Conservation (phyloP, 2,113 vertebrate species). For the Cephalopholis sonnerati region DNA sequence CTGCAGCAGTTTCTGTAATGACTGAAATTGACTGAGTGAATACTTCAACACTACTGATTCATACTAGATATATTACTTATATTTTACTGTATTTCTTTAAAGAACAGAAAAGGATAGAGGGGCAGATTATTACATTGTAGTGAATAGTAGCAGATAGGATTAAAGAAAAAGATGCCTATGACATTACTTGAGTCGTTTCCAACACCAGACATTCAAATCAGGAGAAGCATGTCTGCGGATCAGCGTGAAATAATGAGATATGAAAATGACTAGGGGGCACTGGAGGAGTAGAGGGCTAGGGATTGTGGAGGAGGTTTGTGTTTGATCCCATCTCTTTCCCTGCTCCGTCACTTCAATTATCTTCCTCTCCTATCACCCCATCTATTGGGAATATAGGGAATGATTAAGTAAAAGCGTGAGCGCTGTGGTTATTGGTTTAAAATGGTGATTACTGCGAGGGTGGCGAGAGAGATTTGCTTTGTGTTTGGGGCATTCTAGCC, state of each 20-base stretch:
- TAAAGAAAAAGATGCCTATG: slow-evolving; percentile 47
- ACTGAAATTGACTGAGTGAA: background rate
- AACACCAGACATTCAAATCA: slow-evolving; percentile 64
- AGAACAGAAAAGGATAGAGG: slow-evolving; percentile 27
- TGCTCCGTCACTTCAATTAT: slow-evolving; percentile 90
- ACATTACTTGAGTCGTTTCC: slow-evolving; percentile 60
- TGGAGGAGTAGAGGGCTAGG: slow-evolving; percentile 83
- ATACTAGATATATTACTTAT: background rate
- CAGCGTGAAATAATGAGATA: slow-evolving; percentile 80
- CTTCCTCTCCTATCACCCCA: slow-evolving; percentile 81
- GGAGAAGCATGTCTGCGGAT: slow-evolving; percentile 66
- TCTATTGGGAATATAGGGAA: slow-evolving; percentile 84
- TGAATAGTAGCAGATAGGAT: slow-evolving; percentile 51
- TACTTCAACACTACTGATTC: background rate
- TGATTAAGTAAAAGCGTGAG: slow-evolving; percentile 89
- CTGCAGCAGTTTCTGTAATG: background rate
- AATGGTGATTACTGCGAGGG: slow-evolving; percentile 65
- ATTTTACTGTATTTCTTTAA: slow-evolving; percentile 26
- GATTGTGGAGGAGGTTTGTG: slow-evolving; percentile 84
- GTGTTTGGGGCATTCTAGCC: slow-evolving; percentile 45
- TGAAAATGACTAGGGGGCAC: slow-evolving; percentile 88
- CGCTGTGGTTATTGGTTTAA: slow-evolving; percentile 69
- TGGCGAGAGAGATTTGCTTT: slow-evolving; percentile 32
- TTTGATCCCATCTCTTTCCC: slow-evolving; percentile 86
- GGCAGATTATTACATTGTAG: slow-evolving; percentile 43